These are phyloP conservation scores for Clarias magur DNA, from an alignment of 2,113 vertebrate genomes.

Conservation along the genomic window DNA sequence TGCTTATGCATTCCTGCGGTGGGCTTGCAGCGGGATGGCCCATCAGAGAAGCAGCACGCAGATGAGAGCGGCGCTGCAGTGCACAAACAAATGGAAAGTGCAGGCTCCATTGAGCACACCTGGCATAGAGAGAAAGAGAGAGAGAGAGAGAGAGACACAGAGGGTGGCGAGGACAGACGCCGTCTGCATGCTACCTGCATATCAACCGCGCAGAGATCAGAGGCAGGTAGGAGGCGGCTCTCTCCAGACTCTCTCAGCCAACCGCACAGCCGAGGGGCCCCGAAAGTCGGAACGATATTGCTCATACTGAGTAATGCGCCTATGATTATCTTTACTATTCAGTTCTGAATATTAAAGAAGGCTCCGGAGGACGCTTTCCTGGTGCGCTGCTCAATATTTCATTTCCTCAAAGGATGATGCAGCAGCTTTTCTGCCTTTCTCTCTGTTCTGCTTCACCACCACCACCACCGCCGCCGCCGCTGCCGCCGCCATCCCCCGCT, in stretches of 20 bases:
- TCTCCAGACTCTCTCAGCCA: conserved; percentile 9
- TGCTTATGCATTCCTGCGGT: conserved; percentile 52
- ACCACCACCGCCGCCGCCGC: background rate
- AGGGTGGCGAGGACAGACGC: conserved; percentile 29
- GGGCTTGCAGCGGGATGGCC: conserved; percentile 30
- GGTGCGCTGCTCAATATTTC: conserved; percentile 38
- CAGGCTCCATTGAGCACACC: conserved; percentile 54
- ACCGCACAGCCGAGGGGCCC: background rate
- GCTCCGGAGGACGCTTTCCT: conserved; percentile 9
- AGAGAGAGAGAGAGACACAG: background rate
- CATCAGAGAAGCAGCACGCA: conserved; percentile 39
- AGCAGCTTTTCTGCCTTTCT: conserved; percentile 32
- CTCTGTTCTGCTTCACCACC: conserved; percentile 11
- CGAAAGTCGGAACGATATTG: conserved; percentile 15
- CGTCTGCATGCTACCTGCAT: conserved; percentile 43
- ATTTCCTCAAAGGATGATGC: conserved; percentile 45
- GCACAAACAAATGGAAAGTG: conserved; percentile 56
- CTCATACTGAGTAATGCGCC: conserved; percentile 30
- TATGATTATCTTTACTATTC: conserved; percentile 37
- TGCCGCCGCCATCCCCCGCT: background rate
- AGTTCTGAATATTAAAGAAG: conserved; percentile 39
- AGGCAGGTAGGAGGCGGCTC: conserved; percentile 36
- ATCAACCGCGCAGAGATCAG: conserved; percentile 36
- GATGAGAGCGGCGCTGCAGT: conserved; percentile 37
- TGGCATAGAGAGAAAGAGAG: conserved; percentile 33